Evolutionary conservation across 1,140 invertebrate genomes (phyloP), one percentile per base, ranked within the genome.

Genomic region (Zaprionus nigranus): DNA sequence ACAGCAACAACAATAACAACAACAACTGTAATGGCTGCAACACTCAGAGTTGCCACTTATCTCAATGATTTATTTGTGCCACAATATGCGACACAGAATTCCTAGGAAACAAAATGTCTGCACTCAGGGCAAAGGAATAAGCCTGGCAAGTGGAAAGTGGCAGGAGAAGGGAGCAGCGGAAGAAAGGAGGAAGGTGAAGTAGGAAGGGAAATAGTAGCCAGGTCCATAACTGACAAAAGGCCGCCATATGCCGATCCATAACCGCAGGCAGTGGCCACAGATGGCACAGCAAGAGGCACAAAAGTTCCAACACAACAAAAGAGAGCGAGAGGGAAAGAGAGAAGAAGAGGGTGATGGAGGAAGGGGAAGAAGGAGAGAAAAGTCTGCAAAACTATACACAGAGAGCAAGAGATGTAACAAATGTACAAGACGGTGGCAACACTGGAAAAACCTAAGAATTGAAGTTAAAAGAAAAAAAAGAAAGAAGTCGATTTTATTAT

Each of bases 61-160:
- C 83, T 82, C 60, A 79, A 88, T 88, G 83, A 87, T 87, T 88
- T 87, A 87, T 87, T 54, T 88, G 73, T 83, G 69, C 63, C 83
- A 68, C 76, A 40, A n/a, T 73, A n/a, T 73, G 73, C 64, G 59
- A 53, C 63, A 67, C 66, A 66, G 53, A 80, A 78, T 80, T 80
- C 78, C 84, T 74, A 72, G 77, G 7, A 70, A 68, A 68, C 78
- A 84, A 88, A 88, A 88, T 88, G 85, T 90, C 84, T 56, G 78
- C 72, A 68, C 63, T 80, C 84, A 78, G 68, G 63, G 40, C 57
- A 46, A 17, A 46, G 38, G 38, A 40, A 34, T 1, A 34, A 34
- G 7, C 28, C 15, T 11, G 17, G 17, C 20, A 36, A 57, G 36
- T n/a, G 40, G 28, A n/a, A 34, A 4, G 15, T 28, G 15, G 12